phyloP scores from a whole-genome alignment of 2,888 invertebrate genomes.

The Cephus pygmeus region DNA sequence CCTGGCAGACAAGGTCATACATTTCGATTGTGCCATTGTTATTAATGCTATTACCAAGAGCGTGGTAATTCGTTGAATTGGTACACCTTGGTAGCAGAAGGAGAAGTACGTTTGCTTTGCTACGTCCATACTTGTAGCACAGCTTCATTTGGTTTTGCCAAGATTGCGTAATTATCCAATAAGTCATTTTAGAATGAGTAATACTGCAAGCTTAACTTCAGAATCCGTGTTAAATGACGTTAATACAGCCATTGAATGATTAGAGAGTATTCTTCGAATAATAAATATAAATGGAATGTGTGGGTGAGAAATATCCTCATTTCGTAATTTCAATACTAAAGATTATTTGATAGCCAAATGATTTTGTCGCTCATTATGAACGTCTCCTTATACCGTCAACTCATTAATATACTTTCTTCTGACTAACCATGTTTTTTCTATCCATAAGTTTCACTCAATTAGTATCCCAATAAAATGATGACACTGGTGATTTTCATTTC shows the following conservation, averaged over 20 bases:
- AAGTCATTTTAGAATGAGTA: not conserved
- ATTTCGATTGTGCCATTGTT: not conserved
- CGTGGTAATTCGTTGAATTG: not conserved
- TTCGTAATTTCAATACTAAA: no score
- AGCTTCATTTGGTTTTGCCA: not conserved
- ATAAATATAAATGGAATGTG: no score
- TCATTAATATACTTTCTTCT: no score
- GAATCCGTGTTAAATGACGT: not conserved
- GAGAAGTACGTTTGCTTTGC: not conserved
- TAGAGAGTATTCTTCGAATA: no score
- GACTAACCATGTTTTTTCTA: no score
- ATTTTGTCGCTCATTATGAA: no score
- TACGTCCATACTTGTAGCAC: not conserved
- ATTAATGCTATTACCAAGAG: not conserved
- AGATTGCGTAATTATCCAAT: not conserved
- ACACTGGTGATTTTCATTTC: no score
- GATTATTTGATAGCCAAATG: no score
- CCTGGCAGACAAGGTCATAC: not conserved
- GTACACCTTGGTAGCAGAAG: not conserved
- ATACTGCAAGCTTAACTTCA: not conserved
- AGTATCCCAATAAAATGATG: no score
- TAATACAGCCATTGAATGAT: not conserved
- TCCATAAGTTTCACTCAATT: no score
- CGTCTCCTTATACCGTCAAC: no score
- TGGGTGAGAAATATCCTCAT: no score